phyloP scores from a whole-genome alignment of 2,113 vertebrate species.

The Junco hyemalis region DNA sequence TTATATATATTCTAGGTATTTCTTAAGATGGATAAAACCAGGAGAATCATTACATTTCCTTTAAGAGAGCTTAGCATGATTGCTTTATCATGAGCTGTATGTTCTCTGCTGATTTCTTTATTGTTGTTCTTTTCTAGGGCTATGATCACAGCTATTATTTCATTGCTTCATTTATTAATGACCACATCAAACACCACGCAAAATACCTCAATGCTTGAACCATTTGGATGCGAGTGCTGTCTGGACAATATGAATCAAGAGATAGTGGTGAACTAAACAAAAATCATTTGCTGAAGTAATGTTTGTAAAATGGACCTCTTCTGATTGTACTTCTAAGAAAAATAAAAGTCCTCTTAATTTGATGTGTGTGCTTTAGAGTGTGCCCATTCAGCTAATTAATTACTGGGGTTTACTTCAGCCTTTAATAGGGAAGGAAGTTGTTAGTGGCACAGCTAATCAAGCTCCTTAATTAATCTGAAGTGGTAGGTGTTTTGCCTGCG shows the following conservation, averaged over 20 bases:
- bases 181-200: conserved; percentile 95
- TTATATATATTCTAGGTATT: background rate
- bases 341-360: conserved; percentile 33
- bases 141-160: conserved; percentile 98
- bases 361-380: background rate
- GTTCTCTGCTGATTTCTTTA: background rate
- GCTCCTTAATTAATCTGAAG: background rate
- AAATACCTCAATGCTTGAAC: conserved; percentile 89
- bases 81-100: background rate
- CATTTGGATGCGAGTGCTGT: background rate
- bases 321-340: background rate
- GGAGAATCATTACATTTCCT: background rate
- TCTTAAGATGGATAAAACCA: background rate
- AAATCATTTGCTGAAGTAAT: background rate
- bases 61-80: background rate
- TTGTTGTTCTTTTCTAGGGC: conserved; percentile 75
- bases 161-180: conserved; percentile 88
- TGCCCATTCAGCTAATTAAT: background rate
- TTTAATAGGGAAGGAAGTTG: background rate
- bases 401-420: background rate
- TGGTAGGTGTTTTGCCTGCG: background rate
- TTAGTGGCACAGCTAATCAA: background rate
- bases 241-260: background rate
- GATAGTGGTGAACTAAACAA: background rate
- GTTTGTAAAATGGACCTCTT: background rate